Base-by-base conservation (phyloP, 2,113 vertebrate genomes). In the Hystrix brachyura region DNA sequence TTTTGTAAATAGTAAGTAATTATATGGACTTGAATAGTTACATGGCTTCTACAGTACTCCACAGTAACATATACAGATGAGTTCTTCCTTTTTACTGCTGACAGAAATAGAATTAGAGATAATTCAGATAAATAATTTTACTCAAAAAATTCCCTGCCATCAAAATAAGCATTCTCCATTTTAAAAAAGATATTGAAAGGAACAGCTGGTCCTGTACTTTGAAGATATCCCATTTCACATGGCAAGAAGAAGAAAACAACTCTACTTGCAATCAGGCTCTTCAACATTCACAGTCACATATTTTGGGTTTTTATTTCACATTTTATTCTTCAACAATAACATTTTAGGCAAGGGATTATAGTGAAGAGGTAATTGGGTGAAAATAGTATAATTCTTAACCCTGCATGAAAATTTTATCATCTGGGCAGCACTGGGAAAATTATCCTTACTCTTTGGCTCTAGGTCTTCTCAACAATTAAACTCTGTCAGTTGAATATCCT, bases 301-400 rank as follows among this genome's bases (percentile, higher is more conserved):
- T 85, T 95, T 80, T 88, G 34, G 69, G 72, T 79, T 78, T 71
- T 69, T 34, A 53, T 67, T 96, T 91, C 43, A 85, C 4, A 67
- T 67, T 60, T 84, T 79, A 51, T 59, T 46, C 65, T 88, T 60
- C 34, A 65, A 60, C 79, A 91, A 78, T 65, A 85, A 15, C 6
- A 19, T 79, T 91, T 60, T 62, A 93, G 29, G 14, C 10, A 81
- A 48, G 48, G 51, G 93, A 51, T 67, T 93, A 13, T 60, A 14
- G 32, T 87, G 80, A 87, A 94, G 65, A 71, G 19, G 60, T 67
- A 94, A 87, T 10, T 60, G 38, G 13, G 43, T 91, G 46, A 79
- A 64, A 87, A 71, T 38, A 72, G 69, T 51, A 8, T 57, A 90
- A 83, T 65, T 84, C 27, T 72, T 19, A 29, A 25, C 11, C 1